These are phyloP conservation scores for Anarhynchus alexandrinus DNA, from an alignment of 2,113 vertebrate species.

Conservation along the genomic window DNA sequence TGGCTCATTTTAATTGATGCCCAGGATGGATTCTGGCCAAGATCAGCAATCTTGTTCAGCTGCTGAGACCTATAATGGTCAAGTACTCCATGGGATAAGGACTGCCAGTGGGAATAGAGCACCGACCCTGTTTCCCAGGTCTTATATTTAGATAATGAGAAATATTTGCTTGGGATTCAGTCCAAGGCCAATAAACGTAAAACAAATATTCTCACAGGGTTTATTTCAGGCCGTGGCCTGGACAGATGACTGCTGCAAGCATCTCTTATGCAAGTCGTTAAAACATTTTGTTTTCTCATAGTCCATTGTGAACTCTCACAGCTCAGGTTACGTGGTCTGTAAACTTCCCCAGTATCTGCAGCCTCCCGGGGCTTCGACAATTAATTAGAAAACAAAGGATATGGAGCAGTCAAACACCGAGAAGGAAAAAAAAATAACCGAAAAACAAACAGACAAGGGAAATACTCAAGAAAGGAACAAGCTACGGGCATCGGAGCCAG, in stretches of 20 bases:
- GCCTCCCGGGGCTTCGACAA: not conserved
- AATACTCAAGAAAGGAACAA: not conserved
- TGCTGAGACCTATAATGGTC: slow-evolving; percentile 23
- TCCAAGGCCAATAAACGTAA: slow-evolving; percentile 30
- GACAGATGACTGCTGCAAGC: not conserved
- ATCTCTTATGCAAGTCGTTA: not conserved
- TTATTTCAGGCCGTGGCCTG: slow-evolving; percentile 8
- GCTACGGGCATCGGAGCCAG: accelerated
- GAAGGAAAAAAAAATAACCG: not conserved
- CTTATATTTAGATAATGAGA: slow-evolving; percentile 76
- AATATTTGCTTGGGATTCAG: slow-evolving; percentile 63
- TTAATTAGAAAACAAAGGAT: not conserved
- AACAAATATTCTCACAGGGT: slow-evolving; percentile 15
- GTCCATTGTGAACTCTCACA: not conserved
- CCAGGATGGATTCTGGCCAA: not conserved
- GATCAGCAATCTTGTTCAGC: not conserved
- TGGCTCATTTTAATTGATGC: not conserved
- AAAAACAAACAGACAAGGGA: not conserved
- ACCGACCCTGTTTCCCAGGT: slow-evolving; percentile 63
- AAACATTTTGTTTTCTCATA: not conserved
- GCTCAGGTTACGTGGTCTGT: not conserved
- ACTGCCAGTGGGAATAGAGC: slow-evolving; percentile 48
- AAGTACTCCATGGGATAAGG: not conserved
- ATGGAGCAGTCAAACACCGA: not conserved
- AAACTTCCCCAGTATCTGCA: not conserved